A percentile compares a stretch with the other conserved stretches of the same genome.
Evolutionary conservation across 2,888 invertebrate genomes (phyloP).

Genomic region (Tanytarsus gracilentus): DNA sequence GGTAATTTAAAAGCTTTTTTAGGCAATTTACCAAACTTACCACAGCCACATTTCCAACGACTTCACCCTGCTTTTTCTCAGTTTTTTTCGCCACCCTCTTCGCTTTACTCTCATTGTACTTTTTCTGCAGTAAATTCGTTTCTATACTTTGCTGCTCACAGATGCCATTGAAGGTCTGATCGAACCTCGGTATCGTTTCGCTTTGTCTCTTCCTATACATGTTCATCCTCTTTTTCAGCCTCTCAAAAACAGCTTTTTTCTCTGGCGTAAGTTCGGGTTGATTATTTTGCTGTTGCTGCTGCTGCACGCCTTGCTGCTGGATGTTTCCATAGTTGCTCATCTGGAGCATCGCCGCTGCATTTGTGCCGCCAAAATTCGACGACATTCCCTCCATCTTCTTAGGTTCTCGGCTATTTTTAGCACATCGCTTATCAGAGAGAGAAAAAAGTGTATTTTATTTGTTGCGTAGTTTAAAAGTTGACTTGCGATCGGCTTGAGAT

Average conservation of each 20-base stretch:
- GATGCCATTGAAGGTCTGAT: constrained; percentile 75
- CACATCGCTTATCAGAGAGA: no score
- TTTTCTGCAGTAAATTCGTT: constrained; percentile 76
- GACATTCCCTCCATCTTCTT: constrained; percentile 2
- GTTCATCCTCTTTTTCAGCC: constrained; percentile 76
- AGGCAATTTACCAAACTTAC: constrained; percentile 45
- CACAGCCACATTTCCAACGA: constrained; percentile 55
- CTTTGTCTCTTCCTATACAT: constrained; percentile 76
- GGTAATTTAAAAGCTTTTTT: constrained; percentile 12
- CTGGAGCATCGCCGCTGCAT: constrained; percentile 3
- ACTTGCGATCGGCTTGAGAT: no score
- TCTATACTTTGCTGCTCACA: constrained; percentile 88
- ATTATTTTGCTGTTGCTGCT: constrained; percentile 46
- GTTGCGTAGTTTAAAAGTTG: no score
- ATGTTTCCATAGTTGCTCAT: constrained; percentile 5
- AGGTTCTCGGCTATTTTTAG: no score
- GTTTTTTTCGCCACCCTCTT: constrained; percentile 81
- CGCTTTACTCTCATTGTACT: constrained; percentile 82
- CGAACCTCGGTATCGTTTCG: constrained; percentile 78
- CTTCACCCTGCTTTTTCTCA: constrained; percentile 51
- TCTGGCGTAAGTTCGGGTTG: constrained; percentile 67
- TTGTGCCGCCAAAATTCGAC: constrained; percentile 10
- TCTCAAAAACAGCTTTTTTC: constrained; percentile 77
- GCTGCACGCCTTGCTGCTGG: neutral
- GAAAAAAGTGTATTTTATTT: no score